Evolutionary conservation across 2,888 invertebrate species (phyloP).

Genomic region (Mesochorus sp.): DNA sequence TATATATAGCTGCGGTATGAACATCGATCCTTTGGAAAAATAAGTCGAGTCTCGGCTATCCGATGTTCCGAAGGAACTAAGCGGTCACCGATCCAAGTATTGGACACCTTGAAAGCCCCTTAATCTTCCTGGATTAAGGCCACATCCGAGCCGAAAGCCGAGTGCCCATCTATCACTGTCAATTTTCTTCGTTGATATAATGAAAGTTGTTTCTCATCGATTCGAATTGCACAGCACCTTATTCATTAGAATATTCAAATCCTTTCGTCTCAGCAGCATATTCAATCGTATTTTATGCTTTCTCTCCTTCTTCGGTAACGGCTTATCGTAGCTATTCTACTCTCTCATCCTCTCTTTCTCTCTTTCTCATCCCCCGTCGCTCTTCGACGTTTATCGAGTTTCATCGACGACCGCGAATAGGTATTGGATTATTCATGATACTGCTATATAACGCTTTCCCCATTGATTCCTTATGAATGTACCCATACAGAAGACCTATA

Average conservation of each 20-base stretch:
- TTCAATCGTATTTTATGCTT: slow-evolving; percentile 12
- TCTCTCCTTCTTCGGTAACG: neutral
- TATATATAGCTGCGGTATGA: too few relatives aligned
- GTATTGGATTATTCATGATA: slow-evolving; percentile 25
- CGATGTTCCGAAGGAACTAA: too few relatives aligned
- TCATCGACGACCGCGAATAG: slow-evolving; percentile 10
- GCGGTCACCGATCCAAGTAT: too few relatives aligned
- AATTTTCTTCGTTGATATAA: neutral
- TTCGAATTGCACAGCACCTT: slow-evolving; percentile 15
- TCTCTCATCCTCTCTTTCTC: neutral
- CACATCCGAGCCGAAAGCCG: too few relatives aligned
- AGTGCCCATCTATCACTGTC: too few relatives aligned
- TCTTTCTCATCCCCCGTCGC: too few relatives aligned
- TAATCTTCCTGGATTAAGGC: too few relatives aligned
- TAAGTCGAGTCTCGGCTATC: too few relatives aligned
- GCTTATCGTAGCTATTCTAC: slow-evolving; percentile 4
- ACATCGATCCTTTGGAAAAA: too few relatives aligned
- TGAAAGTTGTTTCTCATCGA: neutral
- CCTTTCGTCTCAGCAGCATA: neutral
- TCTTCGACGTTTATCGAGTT: slow-evolving; percentile 19
- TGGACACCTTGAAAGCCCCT: too few relatives aligned
- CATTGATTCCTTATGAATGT: slow-evolving; percentile 6
- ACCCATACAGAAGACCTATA: neutral
- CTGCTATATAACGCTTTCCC: neutral
- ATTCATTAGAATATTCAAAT: slow-evolving; percentile 26